These are phyloP conservation scores for Pipistrellus kuhlii DNA, from an alignment of 2,797 vertebrate species.

Conservation along the genomic window DNA sequence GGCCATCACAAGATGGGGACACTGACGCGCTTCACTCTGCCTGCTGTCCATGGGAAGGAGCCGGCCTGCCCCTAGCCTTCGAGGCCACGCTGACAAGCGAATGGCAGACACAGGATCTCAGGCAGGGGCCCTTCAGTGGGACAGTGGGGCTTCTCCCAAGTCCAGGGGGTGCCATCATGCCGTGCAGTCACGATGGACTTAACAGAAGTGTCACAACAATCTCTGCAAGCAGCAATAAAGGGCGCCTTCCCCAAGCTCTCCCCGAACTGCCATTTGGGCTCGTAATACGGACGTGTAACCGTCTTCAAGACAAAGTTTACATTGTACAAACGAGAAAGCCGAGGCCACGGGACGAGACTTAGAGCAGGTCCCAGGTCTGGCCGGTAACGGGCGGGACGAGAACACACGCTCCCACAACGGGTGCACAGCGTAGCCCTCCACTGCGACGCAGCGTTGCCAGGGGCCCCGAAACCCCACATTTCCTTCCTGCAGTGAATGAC, in stretches of 20 bases:
- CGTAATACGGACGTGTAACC: not conserved
- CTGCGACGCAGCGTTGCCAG: rapidly evolving
- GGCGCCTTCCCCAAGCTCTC: not conserved
- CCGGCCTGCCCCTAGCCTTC: not conserved
- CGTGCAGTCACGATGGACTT: not conserved
- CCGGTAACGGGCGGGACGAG: rapidly evolving
- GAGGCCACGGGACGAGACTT: not conserved
- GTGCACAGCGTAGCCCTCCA: rapidly evolving
- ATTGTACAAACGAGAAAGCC: not conserved
- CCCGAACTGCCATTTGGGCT: not conserved
- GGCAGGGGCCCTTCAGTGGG: not conserved
- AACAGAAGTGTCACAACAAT: not conserved
- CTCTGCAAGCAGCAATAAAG: not conserved
- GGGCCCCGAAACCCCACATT: rapidly evolving
- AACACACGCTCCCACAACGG: rapidly evolving
- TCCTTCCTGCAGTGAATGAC: not conserved
- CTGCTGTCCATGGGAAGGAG: not conserved
- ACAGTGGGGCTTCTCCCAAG: not conserved
- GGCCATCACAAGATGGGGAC: not conserved
- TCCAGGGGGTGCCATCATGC: rapidly evolving
- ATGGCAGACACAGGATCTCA: not conserved
- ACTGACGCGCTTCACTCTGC: not conserved
- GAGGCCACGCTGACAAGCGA: not conserved
- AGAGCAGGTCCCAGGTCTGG: not conserved
- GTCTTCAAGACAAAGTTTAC: not conserved